Percentiles rank a stretch among this genome's conserved stretches.
phyloP scores from a whole-genome alignment of 2,888 invertebrate species.

The Brenthis ino region DNA sequence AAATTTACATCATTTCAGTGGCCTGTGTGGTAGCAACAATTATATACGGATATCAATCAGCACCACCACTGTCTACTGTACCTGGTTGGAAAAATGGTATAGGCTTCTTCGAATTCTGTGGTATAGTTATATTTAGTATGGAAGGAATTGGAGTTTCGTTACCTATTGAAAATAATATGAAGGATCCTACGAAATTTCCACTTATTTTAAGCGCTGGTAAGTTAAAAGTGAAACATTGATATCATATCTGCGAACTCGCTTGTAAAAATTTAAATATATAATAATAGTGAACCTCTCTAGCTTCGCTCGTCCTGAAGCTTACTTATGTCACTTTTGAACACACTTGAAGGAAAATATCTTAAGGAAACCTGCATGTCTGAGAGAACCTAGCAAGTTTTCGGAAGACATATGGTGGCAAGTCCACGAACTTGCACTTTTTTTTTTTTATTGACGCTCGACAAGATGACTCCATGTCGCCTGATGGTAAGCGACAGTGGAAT shows the following conservation, averaged over 20 bases:
- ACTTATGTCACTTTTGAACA: too few relatives aligned
- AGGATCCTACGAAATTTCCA: conserved; percentile 62
- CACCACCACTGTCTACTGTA: conserved; percentile 53
- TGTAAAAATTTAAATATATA: neutral
- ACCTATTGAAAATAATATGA: conserved; percentile 76
- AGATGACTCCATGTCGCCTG: too few relatives aligned
- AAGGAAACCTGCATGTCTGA: too few relatives aligned
- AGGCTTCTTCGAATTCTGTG: conserved; percentile 79
- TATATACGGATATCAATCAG: conserved; percentile 56
- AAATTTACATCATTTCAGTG: conserved; percentile 52
- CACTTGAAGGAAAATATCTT: too few relatives aligned
- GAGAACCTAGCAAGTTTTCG: too few relatives aligned
- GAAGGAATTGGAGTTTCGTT: conserved; percentile 76
- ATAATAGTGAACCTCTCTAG: too few relatives aligned
- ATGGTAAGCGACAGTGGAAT: too few relatives aligned
- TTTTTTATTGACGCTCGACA: too few relatives aligned
- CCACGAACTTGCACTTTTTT: too few relatives aligned
- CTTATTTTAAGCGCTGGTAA: conserved; percentile 60
- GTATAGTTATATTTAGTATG: conserved; percentile 83
- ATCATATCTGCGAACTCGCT: neutral
- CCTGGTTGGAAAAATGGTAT: conserved; percentile 63
- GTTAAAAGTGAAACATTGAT: neutral
- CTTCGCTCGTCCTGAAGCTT: too few relatives aligned
- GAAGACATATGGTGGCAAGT: too few relatives aligned
- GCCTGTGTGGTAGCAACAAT: conserved; percentile 69